Base-by-base conservation (phyloP, 2,797 vertebrate species). In the Emys orbicularis region DNA sequence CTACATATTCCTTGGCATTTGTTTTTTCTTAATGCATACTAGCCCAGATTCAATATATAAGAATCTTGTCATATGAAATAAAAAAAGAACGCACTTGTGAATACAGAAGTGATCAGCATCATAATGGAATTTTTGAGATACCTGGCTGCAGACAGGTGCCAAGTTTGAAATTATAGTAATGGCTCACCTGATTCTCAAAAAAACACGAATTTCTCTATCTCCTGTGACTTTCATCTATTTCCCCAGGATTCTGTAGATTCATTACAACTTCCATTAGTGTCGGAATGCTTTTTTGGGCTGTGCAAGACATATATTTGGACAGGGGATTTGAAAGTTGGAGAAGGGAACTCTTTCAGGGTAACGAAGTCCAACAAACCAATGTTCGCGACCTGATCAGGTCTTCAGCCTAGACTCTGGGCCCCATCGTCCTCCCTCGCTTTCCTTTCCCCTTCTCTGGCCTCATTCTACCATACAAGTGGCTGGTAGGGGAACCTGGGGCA, bases 241-340 rank as follows among this genome's bases (percentile, higher is more conserved):
- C n/a, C 19, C 65, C 19, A 37, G 19, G 65, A 5, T 41, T 72
- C 18, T 41, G 19, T 72, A 41, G 41, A 72, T 72, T 72, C 18
- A 23, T 37, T 72, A 72, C n/a, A 72, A 72, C 65, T 37, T 37
- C 19, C 65, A 41, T 72, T 41, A 72, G n/a, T 10, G 37, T 37
- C 9, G 3, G 11, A n/a, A 21, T 72, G 19, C 18, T 41, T 13
- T 72, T 37, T 19, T 72, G 19, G 65, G n/a, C 37, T 72, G 2
- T 37, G 9, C n/a, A 72, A 72, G 19, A 37, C n/a, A 41, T 49
- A 12, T 86, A 49, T 15, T 93, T 89, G 82, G 82, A 49, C 54
- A 90, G 23, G 34, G 11, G 4, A 52, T 95, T 88, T 90, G 86
- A 87, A 92, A 92, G 83, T 29, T 80, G 92, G 89, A 68, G 57